A percentile compares a stretch with the other conserved stretches of the same genome.
Evolutionary conservation across 2,113 vertebrate species (phyloP).

Genomic region (Zeus faber): DNA sequence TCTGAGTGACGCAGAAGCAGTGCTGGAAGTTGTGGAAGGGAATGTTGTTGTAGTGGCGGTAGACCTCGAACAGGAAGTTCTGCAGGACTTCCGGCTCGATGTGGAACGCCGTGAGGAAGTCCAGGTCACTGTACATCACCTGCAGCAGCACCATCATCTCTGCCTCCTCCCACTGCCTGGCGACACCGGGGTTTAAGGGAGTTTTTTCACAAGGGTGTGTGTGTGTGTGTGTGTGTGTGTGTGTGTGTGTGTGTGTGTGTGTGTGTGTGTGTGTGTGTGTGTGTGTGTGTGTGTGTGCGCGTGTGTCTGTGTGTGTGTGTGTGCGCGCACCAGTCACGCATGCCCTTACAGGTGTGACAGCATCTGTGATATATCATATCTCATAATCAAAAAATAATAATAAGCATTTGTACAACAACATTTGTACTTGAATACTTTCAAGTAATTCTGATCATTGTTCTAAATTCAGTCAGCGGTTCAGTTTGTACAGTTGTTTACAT

Average conservation of each 20-base stretch:
- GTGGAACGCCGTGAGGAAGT: constrained; percentile 60
- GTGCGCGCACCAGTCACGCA: too few species aligned
- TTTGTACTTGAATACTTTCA: too few species aligned
- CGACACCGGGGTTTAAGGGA: not conserved
- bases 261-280: not conserved
- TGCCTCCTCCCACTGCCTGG: constrained; percentile 71
- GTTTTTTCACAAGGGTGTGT: too few species aligned
- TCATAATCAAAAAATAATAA: too few species aligned
- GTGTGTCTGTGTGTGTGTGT: too few species aligned
- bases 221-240: not conserved
- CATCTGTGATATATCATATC: too few species aligned
- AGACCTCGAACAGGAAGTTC: constrained; percentile 69
- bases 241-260: not conserved
- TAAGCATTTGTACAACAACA: too few species aligned
- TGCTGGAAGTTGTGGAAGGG: constrained; percentile 72
- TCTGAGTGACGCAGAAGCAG: constrained; percentile 64
- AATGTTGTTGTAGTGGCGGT: constrained; percentile 69
- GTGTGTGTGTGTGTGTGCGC: too few species aligned
- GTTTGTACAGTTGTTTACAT: too few species aligned
- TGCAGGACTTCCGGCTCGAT: constrained; percentile 61
- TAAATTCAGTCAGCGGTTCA: too few species aligned
- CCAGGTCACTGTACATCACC: constrained; percentile 70
- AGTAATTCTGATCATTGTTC: too few species aligned
- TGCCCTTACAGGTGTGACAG: too few species aligned
- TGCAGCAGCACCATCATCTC: constrained; percentile 72